Evolutionary conservation across 2,797 vertebrate species (phyloP), one percentile per base, ranked within the genome.

Genomic region (Distichodus sexfasciatus): DNA sequence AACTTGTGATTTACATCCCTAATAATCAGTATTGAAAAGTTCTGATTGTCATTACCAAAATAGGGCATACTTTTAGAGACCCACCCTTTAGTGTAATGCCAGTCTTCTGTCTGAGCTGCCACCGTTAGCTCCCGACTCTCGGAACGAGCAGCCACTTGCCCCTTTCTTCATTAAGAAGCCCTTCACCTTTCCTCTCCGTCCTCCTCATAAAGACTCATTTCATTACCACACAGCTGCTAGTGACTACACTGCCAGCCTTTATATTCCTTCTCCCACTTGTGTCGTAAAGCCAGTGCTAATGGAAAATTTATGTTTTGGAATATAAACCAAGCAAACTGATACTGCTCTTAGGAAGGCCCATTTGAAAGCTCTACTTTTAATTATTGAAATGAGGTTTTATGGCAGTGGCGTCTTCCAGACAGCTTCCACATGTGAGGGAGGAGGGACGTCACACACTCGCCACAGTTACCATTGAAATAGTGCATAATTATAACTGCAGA

Each of bases 341-440:
- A 35, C 41, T 71, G 29, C 65, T 77, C 57, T 65, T 9, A 63
- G 19, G 5, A 73, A 71, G 64, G n/a, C 35, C 28, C 50, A 19
- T 58, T 62, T 69, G 60, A 77, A 75, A 36, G 40, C 35, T 19
- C 63, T 31, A 40, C 29, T 23, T 41, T 88, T 26, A 74, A 77
- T 87, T 75, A 84, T 80, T 83, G 28, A 84, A 71, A 38, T 58
- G 44, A 24, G 40, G 40, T 74, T 74, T 62, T 35, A 1, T 71
- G 41, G 9, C 29, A 58, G 28, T 40, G 5, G 53, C 35, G 58
- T 35, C 63, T 67, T 74, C 41, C 17, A 62, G 47, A 69, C 38
- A 51, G 40, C 14, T 12, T 28, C 14, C 59, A 55, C 47, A 48
- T 76, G 57, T 38, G 26, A 31, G 29, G 3, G 58, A 60, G 48